Evolutionary conservation across 1,140 invertebrate genomes (phyloP).

Genomic region (Meloidogyne exigua): DNA sequence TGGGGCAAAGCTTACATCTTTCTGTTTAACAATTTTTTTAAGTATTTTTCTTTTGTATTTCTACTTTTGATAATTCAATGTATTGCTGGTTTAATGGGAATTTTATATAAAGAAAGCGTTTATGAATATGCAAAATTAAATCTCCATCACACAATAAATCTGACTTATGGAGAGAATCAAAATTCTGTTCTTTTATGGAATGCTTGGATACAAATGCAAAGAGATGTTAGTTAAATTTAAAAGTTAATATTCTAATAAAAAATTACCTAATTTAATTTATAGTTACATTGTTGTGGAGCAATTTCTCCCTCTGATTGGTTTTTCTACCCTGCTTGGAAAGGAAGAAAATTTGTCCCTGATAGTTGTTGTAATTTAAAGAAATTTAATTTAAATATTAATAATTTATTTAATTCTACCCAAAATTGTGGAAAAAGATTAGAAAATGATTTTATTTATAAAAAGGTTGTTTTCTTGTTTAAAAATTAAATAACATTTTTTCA

Average conservation of each 20-base stretch:
- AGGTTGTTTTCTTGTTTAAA: conserved; percentile 34
- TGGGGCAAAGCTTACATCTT: neutral
- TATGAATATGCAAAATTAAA: conserved; percentile 35
- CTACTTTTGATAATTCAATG: conserved; percentile 47
- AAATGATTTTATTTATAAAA: conserved; percentile 35
- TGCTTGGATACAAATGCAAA: conserved; percentile 54
- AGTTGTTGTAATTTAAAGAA: conserved; percentile 50
- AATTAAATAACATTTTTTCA: conserved; percentile 21
- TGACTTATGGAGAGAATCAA: conserved; percentile 15
- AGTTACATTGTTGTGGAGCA: conserved; percentile 59
- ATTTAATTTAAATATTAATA: conserved; percentile 31
- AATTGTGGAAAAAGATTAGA: conserved; percentile 53
- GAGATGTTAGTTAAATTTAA: conserved; percentile 12
- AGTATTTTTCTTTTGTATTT: conserved; percentile 47
- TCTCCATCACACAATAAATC: conserved; percentile 15
- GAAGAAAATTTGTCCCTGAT: conserved; percentile 56
- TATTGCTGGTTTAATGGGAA: conserved; percentile 52
- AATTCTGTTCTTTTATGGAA: conserved; percentile 11
- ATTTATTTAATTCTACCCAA: conserved; percentile 33
- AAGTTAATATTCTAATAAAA: neutral
- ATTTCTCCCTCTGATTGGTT: conserved; percentile 54
- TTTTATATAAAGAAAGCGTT: conserved; percentile 41
- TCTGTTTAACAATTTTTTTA: conserved; percentile 7
- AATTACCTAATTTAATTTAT: conserved; percentile 41
- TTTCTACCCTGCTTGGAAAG: conserved; percentile 43